Base-by-base conservation (phyloP, 2,113 vertebrate species). In the Gallinago jamesoni region DNA sequence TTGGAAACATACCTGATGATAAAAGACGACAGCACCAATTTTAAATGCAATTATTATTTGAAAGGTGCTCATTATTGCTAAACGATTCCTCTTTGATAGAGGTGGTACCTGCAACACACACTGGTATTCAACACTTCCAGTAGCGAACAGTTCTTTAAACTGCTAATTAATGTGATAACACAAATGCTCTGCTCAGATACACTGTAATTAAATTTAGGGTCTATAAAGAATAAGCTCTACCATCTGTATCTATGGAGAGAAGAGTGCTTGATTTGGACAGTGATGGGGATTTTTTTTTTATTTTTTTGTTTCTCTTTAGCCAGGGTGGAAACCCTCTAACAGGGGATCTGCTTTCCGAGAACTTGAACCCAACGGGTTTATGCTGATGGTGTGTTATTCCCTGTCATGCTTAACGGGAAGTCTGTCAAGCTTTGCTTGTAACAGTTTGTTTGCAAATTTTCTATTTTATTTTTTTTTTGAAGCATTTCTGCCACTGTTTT, bases 1-100 rank as follows among this genome's bases (percentile, higher is more conserved):
- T 37, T 92, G 80, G 77, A 95, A 93, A 96, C 35, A 18, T 10
- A 94, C 20, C 66, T 41, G 76, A 72, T 60, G 57, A 78, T 84
- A 93, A 85, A 84, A 77, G 73, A 88, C 84, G 94, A 94, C 88
- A 95, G 95, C 89, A 66, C 35, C 90, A 87, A 86, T 78, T 95
- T 95, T 75, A 77, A 93, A 84, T 19, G 92, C 92, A 92, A 92
- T 96, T 66, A 82, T 72, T 87, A 79, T 70, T 82, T 96, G 95
- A 96, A 96, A 95, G 95, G 94, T 94, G 77, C 84, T 96, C 57
- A 90, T 96, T 96, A 96, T 9, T 62, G 62, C 90, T 78, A 84
- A 94, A 56, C 30, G 90, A 73, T 82, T 68, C 69, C 77, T 78
- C 94, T 91, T 45, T 68, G 86, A 75, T 76, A 63, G 57, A 67